Percentiles rank a stretch among this genome's conserved stretches.
These are phyloP conservation scores for Eilema caniola DNA, from an alignment of 2,888 invertebrate species.

Conservation along the genomic window DNA sequence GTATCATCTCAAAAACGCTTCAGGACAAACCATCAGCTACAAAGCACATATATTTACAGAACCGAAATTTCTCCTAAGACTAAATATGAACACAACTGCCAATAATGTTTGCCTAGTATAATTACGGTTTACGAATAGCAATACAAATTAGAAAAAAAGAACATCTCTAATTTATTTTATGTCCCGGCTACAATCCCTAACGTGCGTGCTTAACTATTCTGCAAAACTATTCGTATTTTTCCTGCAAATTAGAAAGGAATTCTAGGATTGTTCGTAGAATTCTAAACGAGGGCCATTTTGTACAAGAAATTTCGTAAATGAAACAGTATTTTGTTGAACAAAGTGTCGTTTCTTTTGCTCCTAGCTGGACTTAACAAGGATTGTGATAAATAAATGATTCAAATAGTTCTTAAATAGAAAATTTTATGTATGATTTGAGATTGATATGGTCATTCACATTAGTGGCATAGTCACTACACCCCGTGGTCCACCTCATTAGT, in stretches of 20 bases:
- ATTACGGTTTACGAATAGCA: neutral
- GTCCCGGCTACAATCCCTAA: slow-evolving; percentile 13
- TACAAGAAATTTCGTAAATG: slow-evolving; percentile 26
- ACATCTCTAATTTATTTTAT: slow-evolving; percentile 30
- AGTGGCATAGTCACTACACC: no score
- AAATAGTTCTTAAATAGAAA: slow-evolving; percentile 11
- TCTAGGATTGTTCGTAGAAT: slow-evolving; percentile 14
- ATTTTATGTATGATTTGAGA: no score
- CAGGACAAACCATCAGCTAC: no score
- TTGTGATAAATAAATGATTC: slow-evolving; percentile 13
- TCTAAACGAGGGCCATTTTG: slow-evolving; percentile 18
- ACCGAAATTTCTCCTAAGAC: neutral
- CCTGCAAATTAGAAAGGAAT: slow-evolving; percentile 25
- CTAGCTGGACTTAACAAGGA: neutral
- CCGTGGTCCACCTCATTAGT: no score
- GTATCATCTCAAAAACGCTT: no score
- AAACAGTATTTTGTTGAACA: slow-evolving; percentile 13
- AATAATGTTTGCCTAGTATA: neutral
- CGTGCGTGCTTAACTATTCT: slow-evolving; percentile 20
- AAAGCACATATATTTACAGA: no score
- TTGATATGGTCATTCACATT: no score
- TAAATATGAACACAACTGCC: no score
- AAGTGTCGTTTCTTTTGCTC: slow-evolving; percentile 20
- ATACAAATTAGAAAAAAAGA: neutral
- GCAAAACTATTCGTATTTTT: slow-evolving; percentile 22